Percentiles rank a stretch among this genome's conserved stretches.
Conservation (phyloP, 2,888 invertebrate species). For the Frankliniella intonsa region DNA sequence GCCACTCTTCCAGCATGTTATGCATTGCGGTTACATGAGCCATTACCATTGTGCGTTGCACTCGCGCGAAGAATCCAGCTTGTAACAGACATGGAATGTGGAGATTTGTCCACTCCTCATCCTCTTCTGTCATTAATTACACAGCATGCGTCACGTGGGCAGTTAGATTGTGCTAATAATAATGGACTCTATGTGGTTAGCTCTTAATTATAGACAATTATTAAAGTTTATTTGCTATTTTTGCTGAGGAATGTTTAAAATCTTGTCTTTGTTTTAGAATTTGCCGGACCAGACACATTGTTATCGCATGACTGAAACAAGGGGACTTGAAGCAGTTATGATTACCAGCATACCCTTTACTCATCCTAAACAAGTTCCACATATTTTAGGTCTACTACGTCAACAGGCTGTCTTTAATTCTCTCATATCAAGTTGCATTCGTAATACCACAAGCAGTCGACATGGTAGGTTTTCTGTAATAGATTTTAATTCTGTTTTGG, state of each 20-base stretch:
- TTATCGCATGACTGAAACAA: conserved; percentile 84
- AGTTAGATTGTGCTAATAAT: conserved; percentile 65
- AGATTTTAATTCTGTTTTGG: conserved; percentile 29
- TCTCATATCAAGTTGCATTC: conserved; percentile 80
- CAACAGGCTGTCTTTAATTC: conserved; percentile 91
- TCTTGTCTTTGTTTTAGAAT: conserved; percentile 54
- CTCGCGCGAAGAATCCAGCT: conserved; percentile 65
- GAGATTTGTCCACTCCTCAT: conserved; percentile 52
- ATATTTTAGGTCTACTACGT: conserved; percentile 74
- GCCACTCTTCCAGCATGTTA: conserved; percentile 88
- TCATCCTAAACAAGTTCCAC: conserved; percentile 87
- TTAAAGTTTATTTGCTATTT: background rate
- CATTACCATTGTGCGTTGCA: conserved; percentile 77
- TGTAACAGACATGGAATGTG: conserved; percentile 56
- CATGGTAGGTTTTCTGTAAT: conserved; percentile 52
- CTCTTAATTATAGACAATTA: conserved; percentile 37
- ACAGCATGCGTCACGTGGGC: conserved; percentile 69
- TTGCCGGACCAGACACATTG: conserved; percentile 91
- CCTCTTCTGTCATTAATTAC: conserved; percentile 75
- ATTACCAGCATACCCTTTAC: conserved; percentile 84
- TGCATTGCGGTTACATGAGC: conserved; percentile 73
- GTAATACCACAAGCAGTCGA: conserved; percentile 62
- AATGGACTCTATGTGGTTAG: conserved; percentile 80
- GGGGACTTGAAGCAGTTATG: conserved; percentile 67
- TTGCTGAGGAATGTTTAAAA: conserved; percentile 4